phyloP scores from a whole-genome alignment of 2,888 invertebrate genomes.

The Oscheius sp. region DNA sequence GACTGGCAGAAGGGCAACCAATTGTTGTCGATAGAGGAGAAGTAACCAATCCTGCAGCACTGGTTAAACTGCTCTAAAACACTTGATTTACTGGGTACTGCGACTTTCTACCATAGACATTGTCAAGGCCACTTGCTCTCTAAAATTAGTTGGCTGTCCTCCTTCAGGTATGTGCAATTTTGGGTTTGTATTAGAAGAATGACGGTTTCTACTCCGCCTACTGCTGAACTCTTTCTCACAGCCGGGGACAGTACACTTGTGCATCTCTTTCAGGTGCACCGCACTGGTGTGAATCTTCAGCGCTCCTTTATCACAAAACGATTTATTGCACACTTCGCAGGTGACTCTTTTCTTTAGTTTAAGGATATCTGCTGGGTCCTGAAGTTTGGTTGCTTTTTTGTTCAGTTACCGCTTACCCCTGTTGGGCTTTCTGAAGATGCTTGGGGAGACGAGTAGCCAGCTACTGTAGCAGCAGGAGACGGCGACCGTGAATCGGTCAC shows the following conservation, averaged over 20 bases:
- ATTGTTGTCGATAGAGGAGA: constrained; percentile 2
- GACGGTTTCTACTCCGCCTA: constrained; percentile 68
- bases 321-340: constrained; percentile 81
- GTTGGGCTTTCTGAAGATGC: constrained; percentile 17
- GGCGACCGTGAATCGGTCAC: constrained; percentile 37
- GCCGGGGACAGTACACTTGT: constrained; percentile 89
- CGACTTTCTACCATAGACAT: constrained; percentile 14
- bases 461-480: constrained; percentile 31
- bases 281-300: constrained; percentile 99
- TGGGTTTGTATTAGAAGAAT: constrained; percentile 72
- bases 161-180: constrained; percentile 66
- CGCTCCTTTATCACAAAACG: constrained; percentile 80
- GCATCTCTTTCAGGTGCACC: constrained; percentile 98
- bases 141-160: constrained; percentile 16
- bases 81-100: neutral
- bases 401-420: neutral
- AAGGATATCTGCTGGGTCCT: constrained; percentile 19
- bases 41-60: constrained; percentile 19
- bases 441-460: constrained; percentile 1
- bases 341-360: constrained; percentile 62
- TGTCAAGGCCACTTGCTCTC: constrained; percentile 31
- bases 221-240: constrained; percentile 69
- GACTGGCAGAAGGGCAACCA: constrained; percentile 10
- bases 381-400: neutral
- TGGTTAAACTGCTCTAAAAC: neutral